A percentile compares a stretch with the other conserved stretches of the same genome.
phyloP scores from a whole-genome alignment of 2,113 vertebrate species.

The Urocynchramus pylzowi region DNA sequence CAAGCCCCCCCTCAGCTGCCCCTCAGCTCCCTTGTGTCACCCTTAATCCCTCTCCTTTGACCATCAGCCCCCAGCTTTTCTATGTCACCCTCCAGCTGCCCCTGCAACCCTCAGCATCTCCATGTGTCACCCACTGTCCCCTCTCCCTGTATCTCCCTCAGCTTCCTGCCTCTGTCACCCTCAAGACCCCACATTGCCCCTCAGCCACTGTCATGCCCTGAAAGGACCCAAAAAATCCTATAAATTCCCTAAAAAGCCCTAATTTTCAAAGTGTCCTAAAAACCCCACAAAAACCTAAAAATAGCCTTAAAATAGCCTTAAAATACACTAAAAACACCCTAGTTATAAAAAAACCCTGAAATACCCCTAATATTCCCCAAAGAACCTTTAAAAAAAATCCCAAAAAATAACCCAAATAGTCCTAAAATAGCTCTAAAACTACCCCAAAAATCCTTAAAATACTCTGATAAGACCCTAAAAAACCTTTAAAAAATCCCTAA shows the following conservation, averaged over 20 bases:
- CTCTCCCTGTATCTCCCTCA: not conserved
- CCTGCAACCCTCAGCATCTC: not conserved
- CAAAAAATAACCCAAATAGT: too few species aligned
- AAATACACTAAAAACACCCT: not conserved
- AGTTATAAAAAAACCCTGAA: too few species aligned
- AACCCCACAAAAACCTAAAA: not conserved
- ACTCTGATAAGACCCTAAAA: not conserved
- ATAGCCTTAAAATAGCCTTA: not conserved
- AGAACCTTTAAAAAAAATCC: too few species aligned
- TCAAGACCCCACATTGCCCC: too few species aligned
- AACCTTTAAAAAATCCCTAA: not conserved
- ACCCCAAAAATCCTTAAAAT: too few species aligned
- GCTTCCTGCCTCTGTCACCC: not conserved
- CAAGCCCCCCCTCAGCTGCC: not conserved
- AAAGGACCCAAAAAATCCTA: not conserved
- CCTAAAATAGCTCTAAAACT: too few species aligned
- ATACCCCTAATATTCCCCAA: too few species aligned
- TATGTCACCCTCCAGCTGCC: not conserved
- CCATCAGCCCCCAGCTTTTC: not conserved
- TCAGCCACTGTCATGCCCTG: not conserved
- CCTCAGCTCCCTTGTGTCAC: not conserved
- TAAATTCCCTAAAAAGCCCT: not conserved
- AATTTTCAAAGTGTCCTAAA: not conserved
- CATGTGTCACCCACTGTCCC: not conserved
- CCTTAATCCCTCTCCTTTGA: not conserved